A percentile compares a stretch with the other conserved stretches of the same genome.
These are phyloP conservation scores for Lates japonicus DNA, from an alignment of 2,797 vertebrate species.

Conservation along the genomic window DNA sequence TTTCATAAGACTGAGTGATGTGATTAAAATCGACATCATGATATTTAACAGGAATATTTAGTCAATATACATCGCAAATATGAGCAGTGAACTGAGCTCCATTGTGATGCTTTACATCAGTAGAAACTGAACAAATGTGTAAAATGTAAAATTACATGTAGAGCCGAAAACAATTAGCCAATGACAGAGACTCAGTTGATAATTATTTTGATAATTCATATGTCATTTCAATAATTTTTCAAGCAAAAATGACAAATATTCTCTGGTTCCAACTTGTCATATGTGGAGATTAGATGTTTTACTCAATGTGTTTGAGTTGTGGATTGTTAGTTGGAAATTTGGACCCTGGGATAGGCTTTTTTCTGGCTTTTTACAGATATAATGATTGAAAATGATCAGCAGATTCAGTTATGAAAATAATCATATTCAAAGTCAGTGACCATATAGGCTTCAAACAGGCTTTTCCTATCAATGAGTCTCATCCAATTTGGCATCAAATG, in stretches of 20 bases:
- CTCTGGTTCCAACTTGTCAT: not conserved
- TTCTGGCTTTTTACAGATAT: constrained; percentile 2
- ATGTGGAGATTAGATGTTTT: not conserved
- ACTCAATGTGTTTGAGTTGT: not conserved
- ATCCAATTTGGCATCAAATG: constrained; percentile 42
- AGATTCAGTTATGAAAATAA: constrained; percentile 13
- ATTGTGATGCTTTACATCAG: not conserved
- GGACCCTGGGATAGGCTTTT: not conserved
- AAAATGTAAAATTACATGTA: not conserved
- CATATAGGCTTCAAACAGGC: not conserved
- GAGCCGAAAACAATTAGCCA: not conserved
- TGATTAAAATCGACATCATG: not conserved
- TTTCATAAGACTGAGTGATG: not conserved
- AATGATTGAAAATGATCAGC: not conserved
- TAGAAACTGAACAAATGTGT: not conserved
- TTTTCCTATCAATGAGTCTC: constrained; percentile 22
- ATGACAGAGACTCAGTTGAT: not conserved
- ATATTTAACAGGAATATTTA: not conserved
- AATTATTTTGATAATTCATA: not conserved
- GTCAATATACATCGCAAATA: not conserved
- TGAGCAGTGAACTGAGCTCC: not conserved
- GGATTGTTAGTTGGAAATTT: not conserved
- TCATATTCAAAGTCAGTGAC: constrained; percentile 20
- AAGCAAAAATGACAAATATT: not conserved
- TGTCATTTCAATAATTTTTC: not conserved